phyloP scores from a whole-genome alignment of 1,140 invertebrate genomes.

The fruit fly (Drosophila melanogaster) region DNA sequence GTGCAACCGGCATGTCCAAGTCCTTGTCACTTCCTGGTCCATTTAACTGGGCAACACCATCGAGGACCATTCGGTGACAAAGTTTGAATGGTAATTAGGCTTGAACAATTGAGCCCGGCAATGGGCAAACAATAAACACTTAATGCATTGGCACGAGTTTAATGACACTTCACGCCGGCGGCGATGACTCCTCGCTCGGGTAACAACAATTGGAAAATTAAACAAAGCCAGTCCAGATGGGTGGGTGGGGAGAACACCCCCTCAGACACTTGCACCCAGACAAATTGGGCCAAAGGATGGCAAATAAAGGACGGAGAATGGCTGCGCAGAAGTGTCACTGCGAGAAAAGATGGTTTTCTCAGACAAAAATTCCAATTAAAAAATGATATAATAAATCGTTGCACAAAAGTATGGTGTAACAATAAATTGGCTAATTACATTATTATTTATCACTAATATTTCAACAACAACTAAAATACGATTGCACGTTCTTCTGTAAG shows the following conservation, averaged over 20 bases:
- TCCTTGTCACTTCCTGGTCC: conserved; percentile 2
- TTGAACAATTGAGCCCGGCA: conserved; percentile 45
- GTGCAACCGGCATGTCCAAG: background rate
- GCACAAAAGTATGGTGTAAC: too few relatives aligned
- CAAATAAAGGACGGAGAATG: conserved; percentile 21
- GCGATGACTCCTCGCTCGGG: conserved; percentile 38
- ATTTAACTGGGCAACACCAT: conserved; percentile 12
- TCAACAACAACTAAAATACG: background rate
- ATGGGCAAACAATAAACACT: conserved; percentile 52
- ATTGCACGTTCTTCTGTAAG: background rate
- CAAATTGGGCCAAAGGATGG: conserved; percentile 38
- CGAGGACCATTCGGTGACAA: conserved; percentile 28
- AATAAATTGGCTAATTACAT: too few relatives aligned
- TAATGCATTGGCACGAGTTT: conserved; percentile 57
- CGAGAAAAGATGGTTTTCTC: background rate
- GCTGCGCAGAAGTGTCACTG: background rate
- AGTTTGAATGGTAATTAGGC: conserved; percentile 49
- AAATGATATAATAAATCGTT: too few relatives aligned
- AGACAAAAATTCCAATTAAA: too few relatives aligned
- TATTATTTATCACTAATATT: background rate
- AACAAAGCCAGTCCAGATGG: conserved; percentile 41
- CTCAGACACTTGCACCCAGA: conserved; percentile 5
- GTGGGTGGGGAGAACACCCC: background rate
- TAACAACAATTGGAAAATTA: conserved; percentile 52
- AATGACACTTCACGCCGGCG: conserved; percentile 49